phyloP scores from a whole-genome alignment of 2,113 vertebrate species.

The Calyptomena viridis region DNA sequence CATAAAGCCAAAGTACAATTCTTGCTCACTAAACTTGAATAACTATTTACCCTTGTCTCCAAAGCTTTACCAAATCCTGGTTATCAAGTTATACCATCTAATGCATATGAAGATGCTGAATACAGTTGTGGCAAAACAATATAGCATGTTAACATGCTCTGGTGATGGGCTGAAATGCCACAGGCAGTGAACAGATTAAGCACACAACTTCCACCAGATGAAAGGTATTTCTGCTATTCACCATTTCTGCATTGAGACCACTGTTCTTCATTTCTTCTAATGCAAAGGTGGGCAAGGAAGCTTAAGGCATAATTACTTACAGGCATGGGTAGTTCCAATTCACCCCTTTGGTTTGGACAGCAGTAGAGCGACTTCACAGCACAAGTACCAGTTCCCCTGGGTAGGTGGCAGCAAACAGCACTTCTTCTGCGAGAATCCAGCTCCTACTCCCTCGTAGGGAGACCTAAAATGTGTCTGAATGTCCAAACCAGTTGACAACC shows the following conservation, averaged over 20 bases:
- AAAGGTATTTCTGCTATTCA: neutral
- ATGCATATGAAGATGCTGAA: neutral
- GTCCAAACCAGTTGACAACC: neutral
- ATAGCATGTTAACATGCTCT: neutral
- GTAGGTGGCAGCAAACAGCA: neutral
- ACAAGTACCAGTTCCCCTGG: neutral
- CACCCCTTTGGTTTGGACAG: neutral
- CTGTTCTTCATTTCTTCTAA: neutral
- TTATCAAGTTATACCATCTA: neutral
- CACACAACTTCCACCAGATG: neutral
- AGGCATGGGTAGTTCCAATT: neutral
- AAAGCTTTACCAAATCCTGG: neutral
- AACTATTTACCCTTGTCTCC: neutral
- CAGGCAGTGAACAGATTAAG: neutral
- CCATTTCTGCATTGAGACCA: neutral
- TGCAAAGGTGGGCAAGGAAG: neutral
- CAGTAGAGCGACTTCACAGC: neutral
- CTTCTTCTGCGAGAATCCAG: neutral
- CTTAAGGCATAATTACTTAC: neutral
- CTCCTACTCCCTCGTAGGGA: neutral
- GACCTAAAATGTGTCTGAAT: neutral
- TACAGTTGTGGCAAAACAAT: neutral
- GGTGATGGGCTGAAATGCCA: neutral
- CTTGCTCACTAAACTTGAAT: neutral
- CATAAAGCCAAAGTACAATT: neutral